phyloP scores from a whole-genome alignment of 2,797 vertebrate genomes.

The Hybognathus amarus region DNA sequence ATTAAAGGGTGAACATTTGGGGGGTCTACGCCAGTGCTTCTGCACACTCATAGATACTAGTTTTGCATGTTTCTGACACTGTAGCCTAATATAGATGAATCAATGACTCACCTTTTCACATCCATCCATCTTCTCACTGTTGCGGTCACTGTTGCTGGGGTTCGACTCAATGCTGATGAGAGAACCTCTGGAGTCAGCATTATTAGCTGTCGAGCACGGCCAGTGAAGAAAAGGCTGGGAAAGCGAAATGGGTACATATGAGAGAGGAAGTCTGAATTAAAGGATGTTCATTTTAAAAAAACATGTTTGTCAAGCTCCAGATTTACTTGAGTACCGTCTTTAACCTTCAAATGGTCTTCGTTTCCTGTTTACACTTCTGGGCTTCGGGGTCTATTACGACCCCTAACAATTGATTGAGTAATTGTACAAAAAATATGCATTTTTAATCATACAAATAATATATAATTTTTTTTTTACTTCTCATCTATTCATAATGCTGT shows the following conservation, averaged over 20 bases:
- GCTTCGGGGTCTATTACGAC: too few relatives aligned
- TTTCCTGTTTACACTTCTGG: too few relatives aligned
- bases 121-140: constrained; percentile 92
- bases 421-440: too few relatives aligned
- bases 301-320: background rate
- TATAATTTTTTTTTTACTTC: too few relatives aligned
- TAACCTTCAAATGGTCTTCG: too few relatives aligned
- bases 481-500: too few relatives aligned
- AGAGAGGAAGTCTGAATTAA: background rate
- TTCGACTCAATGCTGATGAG: constrained; percentile 98
- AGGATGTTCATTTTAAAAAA: too few relatives aligned
- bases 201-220: constrained; percentile 94
- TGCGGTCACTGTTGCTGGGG: constrained; percentile 95
- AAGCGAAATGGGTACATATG: constrained; percentile 40
- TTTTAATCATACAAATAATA: too few relatives aligned
- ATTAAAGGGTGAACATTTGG: too few relatives aligned
- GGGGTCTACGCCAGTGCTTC: background rate
- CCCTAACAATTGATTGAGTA: too few relatives aligned
- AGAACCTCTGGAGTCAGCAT: constrained; percentile 94
- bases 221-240: constrained; percentile 94
- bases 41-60: background rate
- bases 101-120: constrained; percentile 89
- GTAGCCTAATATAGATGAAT: background rate
- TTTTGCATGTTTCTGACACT: background rate
- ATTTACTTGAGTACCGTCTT: too few relatives aligned